Evolutionary conservation across 2,888 invertebrate species (phyloP), one percentile per base, ranked within the genome.

Genomic region (Erebia palarica): DNA sequence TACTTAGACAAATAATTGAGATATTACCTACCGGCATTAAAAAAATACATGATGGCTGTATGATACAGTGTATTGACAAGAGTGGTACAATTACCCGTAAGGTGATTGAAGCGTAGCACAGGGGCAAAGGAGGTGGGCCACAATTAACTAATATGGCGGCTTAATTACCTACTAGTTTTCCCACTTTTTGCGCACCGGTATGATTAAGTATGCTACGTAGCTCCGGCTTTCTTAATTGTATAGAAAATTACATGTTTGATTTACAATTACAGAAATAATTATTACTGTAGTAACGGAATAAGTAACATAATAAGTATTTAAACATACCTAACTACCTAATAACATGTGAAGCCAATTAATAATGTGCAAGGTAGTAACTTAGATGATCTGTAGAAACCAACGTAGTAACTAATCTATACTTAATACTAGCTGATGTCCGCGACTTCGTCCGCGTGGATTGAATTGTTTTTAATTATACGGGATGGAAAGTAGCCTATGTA

Each of bases 141-240:
- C 82, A 84, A 88, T 88, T 86, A 88, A 84, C 81, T 88, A 88
- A 89, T 88, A 88, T 87, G 87, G 87, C 85, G 85, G 85, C 81
- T 81, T 86, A 87, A 89, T 89, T 87, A n/a, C n/a, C n/a, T n/a
- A 83, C 76, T 81, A 80, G 82, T 75, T 79, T 81, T 78, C 74
- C 73, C 73, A 78, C 75, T 68, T 66, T 72, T 71, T 72, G 70
- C 70, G 36, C 71, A 64, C 53, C 47, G 18, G 59, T 53, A 72
- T 53, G 61, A 73, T 74, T 74, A n/a, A n/a, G n/a, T n/a, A 72
- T 36, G 61, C 13, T 68, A 47, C 58, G 47, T 63, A 51, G 71
- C 59, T 68, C 47, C 16, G 59, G 53, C 8, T 55, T 66, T 71
- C 68, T 61, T 47, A 73, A 73, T 60, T 60, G 53, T 68, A 18